Percentiles rank a stretch among this genome's conserved stretches.
Conservation (phyloP, 2,113 vertebrate species). For the Tachysurus fulvidraco region DNA sequence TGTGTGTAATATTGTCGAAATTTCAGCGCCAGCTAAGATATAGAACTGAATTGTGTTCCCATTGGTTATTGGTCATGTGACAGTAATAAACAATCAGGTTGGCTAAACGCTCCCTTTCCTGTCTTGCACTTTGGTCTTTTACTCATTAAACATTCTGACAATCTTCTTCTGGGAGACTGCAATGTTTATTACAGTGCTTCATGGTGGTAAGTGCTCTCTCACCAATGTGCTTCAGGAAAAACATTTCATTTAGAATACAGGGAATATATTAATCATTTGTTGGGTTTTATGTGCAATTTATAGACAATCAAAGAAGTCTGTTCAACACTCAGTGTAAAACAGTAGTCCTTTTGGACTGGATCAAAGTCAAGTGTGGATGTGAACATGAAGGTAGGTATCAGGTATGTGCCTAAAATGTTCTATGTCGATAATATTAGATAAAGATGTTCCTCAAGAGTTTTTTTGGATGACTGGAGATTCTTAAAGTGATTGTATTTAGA, state of each 20-base stretch:
- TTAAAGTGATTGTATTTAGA: no score
- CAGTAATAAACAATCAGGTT: neutral
- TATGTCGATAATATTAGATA: no score
- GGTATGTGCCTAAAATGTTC: neutral
- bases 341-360: constrained; percentile 16
- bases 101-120: neutral
- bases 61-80: constrained; percentile 16
- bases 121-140: constrained; percentile 13
- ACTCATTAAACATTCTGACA: constrained; percentile 9
- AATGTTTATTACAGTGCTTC: constrained; percentile 41
- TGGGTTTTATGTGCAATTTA: neutral
- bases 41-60: neutral
- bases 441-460: no score
- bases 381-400: neutral
- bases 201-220: constrained; percentile 22
- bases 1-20: neutral
- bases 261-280: neutral
- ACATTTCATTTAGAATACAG: neutral
- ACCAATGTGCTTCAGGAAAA: neutral
- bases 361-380: constrained; percentile 29
- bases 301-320: constrained; percentile 24
- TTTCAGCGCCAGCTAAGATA: neutral
- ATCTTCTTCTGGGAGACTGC: neutral
- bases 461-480: no score
- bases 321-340: constrained; percentile 31